A percentile compares a stretch with the other conserved stretches of the same genome.
Evolutionary conservation across 2,888 invertebrate genomes (phyloP).

Genomic region (Drosophila kuntzei): DNA sequence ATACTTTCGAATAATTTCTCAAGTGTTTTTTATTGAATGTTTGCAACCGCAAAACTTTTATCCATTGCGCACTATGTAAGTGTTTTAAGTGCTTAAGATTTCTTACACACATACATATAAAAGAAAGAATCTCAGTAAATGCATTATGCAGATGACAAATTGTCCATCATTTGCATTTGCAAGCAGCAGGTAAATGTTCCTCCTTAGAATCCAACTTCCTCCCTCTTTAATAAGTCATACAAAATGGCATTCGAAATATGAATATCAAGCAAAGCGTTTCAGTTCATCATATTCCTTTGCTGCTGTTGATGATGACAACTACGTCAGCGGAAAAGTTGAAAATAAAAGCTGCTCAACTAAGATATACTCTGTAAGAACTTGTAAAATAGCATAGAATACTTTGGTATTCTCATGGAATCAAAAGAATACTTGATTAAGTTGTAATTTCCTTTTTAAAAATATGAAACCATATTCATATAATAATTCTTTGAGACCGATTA

Average conservation of each 20-base stretch:
- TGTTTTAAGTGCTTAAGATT: slow-evolving; percentile 29
- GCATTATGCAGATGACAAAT: slow-evolving; percentile 70
- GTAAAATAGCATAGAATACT: background rate
- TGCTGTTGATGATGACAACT: slow-evolving; percentile 33
- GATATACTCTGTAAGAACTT: background rate
- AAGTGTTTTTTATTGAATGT: slow-evolving; percentile 3
- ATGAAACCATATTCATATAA: no score
- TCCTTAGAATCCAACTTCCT: background rate
- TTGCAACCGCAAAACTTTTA: background rate
- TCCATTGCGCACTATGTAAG: slow-evolving; percentile 7
- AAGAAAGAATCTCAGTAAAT: slow-evolving; percentile 41
- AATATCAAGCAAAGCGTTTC: slow-evolving; percentile 46
- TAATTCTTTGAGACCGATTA: no score
- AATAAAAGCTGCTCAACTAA: background rate
- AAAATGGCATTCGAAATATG: slow-evolving; percentile 53
- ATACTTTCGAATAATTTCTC: background rate
- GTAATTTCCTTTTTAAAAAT: background rate
- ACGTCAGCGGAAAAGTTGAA: slow-evolving; percentile 33
- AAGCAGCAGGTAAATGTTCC: slow-evolving; percentile 55
- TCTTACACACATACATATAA: slow-evolving; percentile 8
- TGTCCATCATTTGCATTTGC: slow-evolving; percentile 54
- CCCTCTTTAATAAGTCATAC: slow-evolving; percentile 35
- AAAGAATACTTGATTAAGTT: background rate
- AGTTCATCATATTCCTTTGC: slow-evolving; percentile 17
- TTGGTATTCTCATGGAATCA: no score